Conservation (phyloP, 2,113 vertebrate genomes). For the Thomomys bottae region DNA sequence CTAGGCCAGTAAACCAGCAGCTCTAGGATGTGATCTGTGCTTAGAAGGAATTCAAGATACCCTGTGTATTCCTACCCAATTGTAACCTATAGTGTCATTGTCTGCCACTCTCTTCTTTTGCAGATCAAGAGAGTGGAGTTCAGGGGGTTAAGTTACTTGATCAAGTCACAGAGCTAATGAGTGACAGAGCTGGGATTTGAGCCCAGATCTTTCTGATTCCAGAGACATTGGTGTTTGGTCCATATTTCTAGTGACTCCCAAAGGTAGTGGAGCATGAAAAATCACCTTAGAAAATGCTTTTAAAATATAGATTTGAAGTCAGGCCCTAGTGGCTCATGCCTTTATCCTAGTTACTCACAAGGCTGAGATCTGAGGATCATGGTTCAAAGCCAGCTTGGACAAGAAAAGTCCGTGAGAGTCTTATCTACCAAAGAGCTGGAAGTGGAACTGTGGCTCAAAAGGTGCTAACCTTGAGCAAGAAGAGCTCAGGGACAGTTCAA, state of each 20-base stretch:
- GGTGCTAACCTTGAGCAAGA: too few relatives aligned
- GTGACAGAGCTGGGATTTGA: conserved; percentile 68
- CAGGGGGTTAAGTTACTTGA: conserved; percentile 37
- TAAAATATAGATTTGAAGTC: neutral
- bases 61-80: neutral
- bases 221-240: conserved; percentile 42
- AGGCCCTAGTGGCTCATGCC: too few relatives aligned
- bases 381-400: too few relatives aligned
- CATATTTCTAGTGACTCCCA: neutral
- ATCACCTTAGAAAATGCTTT: conserved; percentile 6
- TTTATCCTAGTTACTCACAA: too few relatives aligned
- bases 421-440: too few relatives aligned
- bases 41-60: accelerated
- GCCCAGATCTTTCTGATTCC: conserved; percentile 62
- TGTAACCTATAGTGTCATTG: neutral
- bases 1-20: neutral
- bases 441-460: too few relatives aligned
- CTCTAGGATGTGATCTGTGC: neutral
- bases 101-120: neutral
- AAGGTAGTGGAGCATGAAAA: neutral
- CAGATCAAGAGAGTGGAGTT: neutral
- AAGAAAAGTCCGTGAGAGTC: too few relatives aligned
- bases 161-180: conserved; percentile 63
- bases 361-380: too few relatives aligned
- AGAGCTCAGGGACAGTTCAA: too few relatives aligned